These are phyloP conservation scores for Parascotia fuliginaria DNA, from an alignment of 2,888 invertebrate genomes.

Conservation along the genomic window DNA sequence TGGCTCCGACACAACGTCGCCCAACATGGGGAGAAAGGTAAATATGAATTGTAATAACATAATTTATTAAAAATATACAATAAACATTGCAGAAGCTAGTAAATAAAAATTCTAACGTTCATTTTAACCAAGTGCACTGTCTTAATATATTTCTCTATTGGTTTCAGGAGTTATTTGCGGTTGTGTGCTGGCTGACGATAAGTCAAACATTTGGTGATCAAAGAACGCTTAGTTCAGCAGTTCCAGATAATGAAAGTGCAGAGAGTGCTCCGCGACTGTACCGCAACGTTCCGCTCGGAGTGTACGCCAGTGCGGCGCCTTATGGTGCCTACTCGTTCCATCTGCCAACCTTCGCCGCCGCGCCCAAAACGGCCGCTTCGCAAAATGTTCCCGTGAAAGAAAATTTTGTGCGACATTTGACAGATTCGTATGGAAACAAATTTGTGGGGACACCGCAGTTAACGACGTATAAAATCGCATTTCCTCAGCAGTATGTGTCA, in stretches of 20 bases:
- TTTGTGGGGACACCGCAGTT: slow-evolving; percentile 66
- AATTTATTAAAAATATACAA: slow-evolving; percentile 9
- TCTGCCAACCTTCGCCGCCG: slow-evolving; percentile 55
- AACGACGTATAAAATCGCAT: slow-evolving; percentile 62
- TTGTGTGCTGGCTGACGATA: slow-evolving; percentile 62
- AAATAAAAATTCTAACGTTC: not conserved
- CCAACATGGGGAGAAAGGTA: slow-evolving; percentile 78
- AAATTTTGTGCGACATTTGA: slow-evolving; percentile 59
- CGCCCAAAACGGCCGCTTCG: slow-evolving; percentile 56
- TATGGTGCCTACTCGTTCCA: slow-evolving; percentile 72
- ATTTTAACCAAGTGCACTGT: slow-evolving; percentile 6
- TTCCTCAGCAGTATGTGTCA: slow-evolving; percentile 73
- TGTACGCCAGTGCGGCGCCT: slow-evolving; percentile 73
- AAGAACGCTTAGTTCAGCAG: slow-evolving; percentile 44
- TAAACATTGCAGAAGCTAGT: slow-evolving; percentile 3
- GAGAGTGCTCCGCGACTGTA: slow-evolving; percentile 70
- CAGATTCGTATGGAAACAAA: slow-evolving; percentile 77
- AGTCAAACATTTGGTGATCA: slow-evolving; percentile 51
- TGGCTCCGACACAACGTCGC: slow-evolving; percentile 61
- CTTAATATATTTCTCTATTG: slow-evolving; percentile 33
- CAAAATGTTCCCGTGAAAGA: slow-evolving; percentile 63
- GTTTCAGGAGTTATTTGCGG: slow-evolving; percentile 66
- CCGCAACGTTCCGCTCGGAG: slow-evolving; percentile 60
- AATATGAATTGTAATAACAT: slow-evolving; percentile 35
- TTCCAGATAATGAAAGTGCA: slow-evolving; percentile 63